A percentile compares a stretch with the other conserved stretches of the same genome.
These are phyloP conservation scores for Oryzias sinensis DNA, from an alignment of 2,797 vertebrate species.

Conservation along the genomic window DNA sequence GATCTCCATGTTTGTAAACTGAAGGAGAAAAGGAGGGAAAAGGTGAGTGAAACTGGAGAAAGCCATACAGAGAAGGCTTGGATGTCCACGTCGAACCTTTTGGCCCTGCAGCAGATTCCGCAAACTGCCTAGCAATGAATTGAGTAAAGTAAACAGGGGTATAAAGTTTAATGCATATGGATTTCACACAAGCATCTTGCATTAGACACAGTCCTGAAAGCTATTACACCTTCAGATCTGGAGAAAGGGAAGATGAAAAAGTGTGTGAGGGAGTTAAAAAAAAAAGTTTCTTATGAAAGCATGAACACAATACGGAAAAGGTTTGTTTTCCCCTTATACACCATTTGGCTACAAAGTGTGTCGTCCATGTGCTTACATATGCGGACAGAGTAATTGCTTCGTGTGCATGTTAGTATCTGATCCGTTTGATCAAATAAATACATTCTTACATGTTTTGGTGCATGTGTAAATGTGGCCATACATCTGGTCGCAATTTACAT, in stretches of 20 bases:
- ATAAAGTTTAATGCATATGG: constrained; percentile 43
- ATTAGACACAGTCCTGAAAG: constrained; percentile 37
- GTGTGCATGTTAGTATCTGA: constrained; percentile 13
- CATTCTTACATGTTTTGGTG: background rate
- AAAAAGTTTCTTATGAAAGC: constrained; percentile 8
- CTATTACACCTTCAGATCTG: constrained; percentile 35
- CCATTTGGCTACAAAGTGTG: background rate
- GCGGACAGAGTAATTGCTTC: constrained; percentile 6
- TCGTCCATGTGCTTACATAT: background rate
- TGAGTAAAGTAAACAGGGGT: constrained; percentile 51
- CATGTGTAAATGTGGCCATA: background rate
- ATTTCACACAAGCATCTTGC: constrained; percentile 36
- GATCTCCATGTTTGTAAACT: constrained; percentile 65
- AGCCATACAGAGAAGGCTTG: constrained; percentile 21
- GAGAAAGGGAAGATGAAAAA: constrained; percentile 39
- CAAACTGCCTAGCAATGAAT: constrained; percentile 24
- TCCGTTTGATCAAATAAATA: constrained; percentile 2
- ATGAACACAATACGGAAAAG: constrained; percentile 5
- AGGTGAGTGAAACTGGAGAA: constrained; percentile 30
- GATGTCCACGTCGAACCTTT: constrained; percentile 15
- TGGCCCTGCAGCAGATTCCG: constrained; percentile 40
- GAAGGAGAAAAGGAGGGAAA: constrained; percentile 20
- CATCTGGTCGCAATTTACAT: constrained; percentile 16
- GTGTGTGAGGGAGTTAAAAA: constrained; percentile 17
- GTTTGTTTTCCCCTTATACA: constrained; percentile 15